A percentile compares a stretch with the other conserved stretches of the same genome.
Evolutionary conservation across 1,140 invertebrate species (phyloP).

Genomic region (Ridgeia piscesae): DNA sequence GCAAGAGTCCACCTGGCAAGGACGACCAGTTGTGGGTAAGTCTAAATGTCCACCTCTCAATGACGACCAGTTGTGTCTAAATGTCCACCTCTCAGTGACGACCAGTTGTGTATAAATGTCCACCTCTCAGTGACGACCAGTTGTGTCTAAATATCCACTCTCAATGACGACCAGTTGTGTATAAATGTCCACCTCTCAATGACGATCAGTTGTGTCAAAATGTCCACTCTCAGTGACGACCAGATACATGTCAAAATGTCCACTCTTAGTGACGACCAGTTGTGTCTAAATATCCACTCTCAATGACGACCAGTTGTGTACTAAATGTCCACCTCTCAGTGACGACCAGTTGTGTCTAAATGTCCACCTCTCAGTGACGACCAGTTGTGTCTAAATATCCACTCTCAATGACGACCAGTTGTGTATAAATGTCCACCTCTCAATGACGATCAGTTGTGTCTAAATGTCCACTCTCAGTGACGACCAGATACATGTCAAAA

Average conservation of each 20-base stretch:
- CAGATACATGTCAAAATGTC: background rate
- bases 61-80: conserved; percentile 79
- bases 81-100: background rate
- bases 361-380: too few species aligned
- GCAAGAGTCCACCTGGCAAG: conserved; percentile 95
- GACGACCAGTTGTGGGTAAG: conserved; percentile 95
- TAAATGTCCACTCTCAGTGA: too few species aligned
- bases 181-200: background rate
- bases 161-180: too few species aligned
- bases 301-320: too few species aligned
- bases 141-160: background rate
- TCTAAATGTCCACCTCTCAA: conserved; percentile 72
- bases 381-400: too few species aligned
- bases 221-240: background rate
- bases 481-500: too few species aligned
- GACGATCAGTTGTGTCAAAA: background rate
- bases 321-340: too few species aligned
- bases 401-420: too few species aligned
- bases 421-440: too few species aligned
- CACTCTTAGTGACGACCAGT: background rate
- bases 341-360: too few species aligned
- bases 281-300: too few species aligned
- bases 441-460: too few species aligned
- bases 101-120: background rate
- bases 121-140: background rate